A percentile compares a stretch with the other conserved stretches of the same genome.
Conservation (phyloP, 2,888 invertebrate genomes). For the Conistra vaccinii region DNA sequence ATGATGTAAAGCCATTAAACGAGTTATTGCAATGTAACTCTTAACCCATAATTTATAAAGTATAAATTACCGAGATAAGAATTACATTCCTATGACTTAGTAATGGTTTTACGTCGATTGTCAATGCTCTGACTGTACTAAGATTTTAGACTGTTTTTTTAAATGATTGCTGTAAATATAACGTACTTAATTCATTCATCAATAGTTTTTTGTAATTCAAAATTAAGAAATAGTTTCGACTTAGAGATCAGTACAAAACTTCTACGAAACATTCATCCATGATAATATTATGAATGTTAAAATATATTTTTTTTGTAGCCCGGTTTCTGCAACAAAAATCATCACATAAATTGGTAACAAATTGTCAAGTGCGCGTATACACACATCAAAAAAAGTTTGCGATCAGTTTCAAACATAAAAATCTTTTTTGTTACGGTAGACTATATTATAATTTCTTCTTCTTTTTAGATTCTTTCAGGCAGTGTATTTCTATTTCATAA, state of each 20-base stretch:
- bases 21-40: background rate
- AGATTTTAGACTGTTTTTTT: slow-evolving; percentile 11
- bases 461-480: no score
- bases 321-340: background rate
- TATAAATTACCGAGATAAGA: background rate
- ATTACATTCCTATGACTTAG: background rate
- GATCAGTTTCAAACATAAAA: no score
- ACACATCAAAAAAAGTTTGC: no score
- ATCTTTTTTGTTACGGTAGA: no score
- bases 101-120: background rate
- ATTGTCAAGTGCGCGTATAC: no score
- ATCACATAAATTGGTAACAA: background rate
- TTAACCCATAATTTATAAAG: background rate
- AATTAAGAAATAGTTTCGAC: slow-evolving; percentile 13
- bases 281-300: background rate
- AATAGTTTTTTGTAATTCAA: background rate
- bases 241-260: slow-evolving; percentile 1
- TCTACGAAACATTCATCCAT: background rate
- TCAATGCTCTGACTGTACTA: slow-evolving; percentile 21
- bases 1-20: background rate
- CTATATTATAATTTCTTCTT: no score
- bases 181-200: background rate
- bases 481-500: no score
- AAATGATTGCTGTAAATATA: slow-evolving; percentile 14
- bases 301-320: no score